Evolutionary conservation across 53 echinoderm and acorn worm species (phyloP).

Genomic region (Paelopatides confundens): DNA sequence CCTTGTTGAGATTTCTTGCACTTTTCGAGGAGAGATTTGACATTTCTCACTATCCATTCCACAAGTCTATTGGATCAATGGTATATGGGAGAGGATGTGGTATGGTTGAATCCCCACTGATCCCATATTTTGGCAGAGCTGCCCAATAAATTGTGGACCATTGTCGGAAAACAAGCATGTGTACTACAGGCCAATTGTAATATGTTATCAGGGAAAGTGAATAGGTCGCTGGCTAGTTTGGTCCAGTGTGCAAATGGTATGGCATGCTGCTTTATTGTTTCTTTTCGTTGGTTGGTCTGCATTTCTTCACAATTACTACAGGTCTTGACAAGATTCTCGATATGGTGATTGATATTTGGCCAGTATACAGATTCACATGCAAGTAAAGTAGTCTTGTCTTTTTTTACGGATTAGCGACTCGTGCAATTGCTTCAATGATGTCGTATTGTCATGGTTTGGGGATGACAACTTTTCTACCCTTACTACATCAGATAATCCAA

Average conservation of each 20-base stretch:
- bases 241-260: constrained; percentile 47
- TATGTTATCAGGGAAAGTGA: not conserved
- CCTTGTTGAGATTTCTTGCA: too few relatives aligned
- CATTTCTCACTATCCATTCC: too few relatives aligned
- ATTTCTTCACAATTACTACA: constrained; percentile 42
- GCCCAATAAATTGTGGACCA: too few relatives aligned
- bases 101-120: too few relatives aligned
- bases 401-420: constrained; percentile 52
- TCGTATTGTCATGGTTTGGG: not conserved
- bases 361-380: constrained; percentile 73
- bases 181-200: not conserved
- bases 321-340: constrained; percentile 33
- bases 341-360: constrained; percentile 54
- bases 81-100: too few relatives aligned
- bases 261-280: not conserved
- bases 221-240: constrained; percentile 50
- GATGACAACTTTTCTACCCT: constrained; percentile 8
- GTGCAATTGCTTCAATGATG: constrained; percentile 63
- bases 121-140: too few relatives aligned
- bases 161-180: too few relatives aligned
- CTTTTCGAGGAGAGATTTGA: too few relatives aligned
- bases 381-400: constrained; percentile 50
- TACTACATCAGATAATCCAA: not conserved
- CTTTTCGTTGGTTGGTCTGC: not conserved
- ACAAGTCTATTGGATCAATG: too few relatives aligned